Base-by-base conservation (phyloP, 1,140 invertebrate genomes). In the Drosophila sechellia region DNA sequence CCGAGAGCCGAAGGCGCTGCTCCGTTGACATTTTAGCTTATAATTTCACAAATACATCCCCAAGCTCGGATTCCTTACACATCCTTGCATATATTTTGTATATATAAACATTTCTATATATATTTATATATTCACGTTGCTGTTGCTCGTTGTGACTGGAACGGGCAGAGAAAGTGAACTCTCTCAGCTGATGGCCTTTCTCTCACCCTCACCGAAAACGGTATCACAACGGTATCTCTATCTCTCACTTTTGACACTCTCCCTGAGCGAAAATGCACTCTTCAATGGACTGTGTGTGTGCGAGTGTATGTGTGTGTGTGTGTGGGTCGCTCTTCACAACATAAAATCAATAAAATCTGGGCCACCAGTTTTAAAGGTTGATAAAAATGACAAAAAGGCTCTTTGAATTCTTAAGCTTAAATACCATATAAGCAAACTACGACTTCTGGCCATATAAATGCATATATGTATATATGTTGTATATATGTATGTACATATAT, bases 281-380 rank as follows among this genome's bases (percentile, higher is more conserved):
- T 48, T 52, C 27, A 63, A 55, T 43, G 52, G 52, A 10, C 35
- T 37, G 50, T 34, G 31, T 31, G 27, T 31, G 27, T 31, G 27
- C 6, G 6, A 6, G 27, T 8, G 27, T 8, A 6, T 31, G 27
- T 31, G 27, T 8, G 5, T 2, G 27, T 31, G 27, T 31, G 27
- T 31, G 58, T 39, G 46, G 54, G 65, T 63, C 75, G 81, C 81
- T 57, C 64, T 65, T 54, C 53, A 65, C 68, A 78, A 64, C 49
- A 40, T 46, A 84, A 84, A 84, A 84, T 84, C 81, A 85, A 84
- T 84, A 84, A 84, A 84, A 84, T 84, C 81, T 84, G 81, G 81
- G 81, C 81, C 81, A 84, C 60, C 76, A 72, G 58, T 76, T 85
- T 84, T 84, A 84, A 84, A 84, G 81, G 81, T 84, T 84, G 81